Percentiles rank a stretch among this genome's conserved stretches.
Evolutionary conservation across 2,113 vertebrate genomes (phyloP).

Genomic region (Pampusana beccarii): DNA sequence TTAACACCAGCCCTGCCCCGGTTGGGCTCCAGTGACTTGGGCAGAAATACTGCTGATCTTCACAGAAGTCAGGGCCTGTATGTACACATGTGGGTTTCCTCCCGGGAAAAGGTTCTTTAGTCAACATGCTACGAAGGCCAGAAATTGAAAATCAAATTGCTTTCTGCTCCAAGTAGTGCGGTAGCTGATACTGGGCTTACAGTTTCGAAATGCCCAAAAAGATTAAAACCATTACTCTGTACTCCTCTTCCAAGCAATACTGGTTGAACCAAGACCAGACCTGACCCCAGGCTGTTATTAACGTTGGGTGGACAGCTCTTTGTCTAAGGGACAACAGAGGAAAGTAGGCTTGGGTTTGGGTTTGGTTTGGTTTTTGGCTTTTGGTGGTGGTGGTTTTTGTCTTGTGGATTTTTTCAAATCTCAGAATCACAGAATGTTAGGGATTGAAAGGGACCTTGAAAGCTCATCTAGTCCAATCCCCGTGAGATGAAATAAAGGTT

Average conservation of each 20-base stretch:
- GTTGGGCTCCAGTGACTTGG: neutral
- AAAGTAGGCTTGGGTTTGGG: neutral
- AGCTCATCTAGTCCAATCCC: too few species aligned
- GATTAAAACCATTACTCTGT: neutral
- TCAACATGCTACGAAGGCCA: neutral
- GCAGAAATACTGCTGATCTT: neutral
- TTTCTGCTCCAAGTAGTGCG: neutral
- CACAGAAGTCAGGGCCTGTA: neutral
- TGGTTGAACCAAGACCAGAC: neutral
- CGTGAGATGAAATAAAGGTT: neutral
- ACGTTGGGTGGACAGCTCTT: fast-evolving
- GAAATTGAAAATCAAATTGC: neutral
- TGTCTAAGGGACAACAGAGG: neutral
- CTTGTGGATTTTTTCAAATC: too few species aligned
- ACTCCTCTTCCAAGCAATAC: neutral
- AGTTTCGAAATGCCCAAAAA: neutral
- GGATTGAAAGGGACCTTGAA: too few species aligned
- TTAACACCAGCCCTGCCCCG: neutral
- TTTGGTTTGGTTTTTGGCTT: too few species aligned
- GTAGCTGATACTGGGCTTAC: neutral
- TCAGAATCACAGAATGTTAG: too few species aligned
- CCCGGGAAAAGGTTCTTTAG: neutral
- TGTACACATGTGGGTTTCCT: neutral
- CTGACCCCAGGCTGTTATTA: neutral
- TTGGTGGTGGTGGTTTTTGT: neutral